Evolutionary conservation across 23 tunicate species (phyloP).

Genomic region (Phallusia fumigata): DNA sequence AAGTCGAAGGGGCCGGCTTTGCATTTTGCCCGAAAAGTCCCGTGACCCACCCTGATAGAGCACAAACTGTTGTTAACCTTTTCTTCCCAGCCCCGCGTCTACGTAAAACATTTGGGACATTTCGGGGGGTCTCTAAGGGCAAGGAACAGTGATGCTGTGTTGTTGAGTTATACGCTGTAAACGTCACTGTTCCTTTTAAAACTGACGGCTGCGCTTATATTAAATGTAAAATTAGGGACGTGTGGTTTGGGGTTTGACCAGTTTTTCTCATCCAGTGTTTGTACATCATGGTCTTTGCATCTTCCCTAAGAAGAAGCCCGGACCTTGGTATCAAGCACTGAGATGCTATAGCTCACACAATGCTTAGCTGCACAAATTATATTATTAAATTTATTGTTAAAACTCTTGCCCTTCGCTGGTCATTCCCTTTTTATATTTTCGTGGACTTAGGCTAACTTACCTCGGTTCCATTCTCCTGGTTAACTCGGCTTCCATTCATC

Average conservation of each 20-base stretch:
- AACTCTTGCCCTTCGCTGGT: neutral
- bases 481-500: neutral
- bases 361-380: neutral
- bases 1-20: neutral
- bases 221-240: neutral
- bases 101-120: neutral
- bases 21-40: neutral
- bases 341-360: neutral
- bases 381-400: too few relatives aligned
- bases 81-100: neutral
- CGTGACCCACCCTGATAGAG: slow-evolving; percentile 1
- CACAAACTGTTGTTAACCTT: neutral
- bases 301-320: too few relatives aligned
- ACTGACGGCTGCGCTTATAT: neutral
- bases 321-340: neutral
- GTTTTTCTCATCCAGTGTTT: neutral
- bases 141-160: neutral
- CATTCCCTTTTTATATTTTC: neutral
- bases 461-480: neutral
- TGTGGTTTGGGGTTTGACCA: slow-evolving; percentile 1
- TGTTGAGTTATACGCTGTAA: slow-evolving; percentile 10
- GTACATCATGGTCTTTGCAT: too few relatives aligned
- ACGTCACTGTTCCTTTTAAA: neutral
- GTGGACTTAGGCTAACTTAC: neutral
- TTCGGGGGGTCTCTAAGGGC: neutral